phyloP scores from a whole-genome alignment of 2,113 vertebrate species.

The Mohoua ochrocephala region DNA sequence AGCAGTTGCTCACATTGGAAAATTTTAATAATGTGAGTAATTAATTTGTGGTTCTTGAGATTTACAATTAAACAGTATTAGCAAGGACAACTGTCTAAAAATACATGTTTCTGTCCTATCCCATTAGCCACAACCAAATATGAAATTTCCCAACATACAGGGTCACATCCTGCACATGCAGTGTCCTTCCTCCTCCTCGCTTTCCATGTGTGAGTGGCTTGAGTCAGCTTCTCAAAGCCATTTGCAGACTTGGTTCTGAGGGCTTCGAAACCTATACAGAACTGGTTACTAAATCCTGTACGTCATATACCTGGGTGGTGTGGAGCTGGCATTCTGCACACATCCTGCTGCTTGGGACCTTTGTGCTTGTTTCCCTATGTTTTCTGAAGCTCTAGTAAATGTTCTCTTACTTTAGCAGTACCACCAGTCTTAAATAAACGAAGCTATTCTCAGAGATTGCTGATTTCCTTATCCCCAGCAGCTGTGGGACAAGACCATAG shows the following conservation, averaged over 20 bases:
- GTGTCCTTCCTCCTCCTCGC: background rate
- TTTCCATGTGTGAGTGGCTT: background rate
- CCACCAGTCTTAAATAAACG: background rate
- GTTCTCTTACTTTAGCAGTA: background rate
- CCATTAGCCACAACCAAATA: background rate
- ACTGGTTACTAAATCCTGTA: background rate
- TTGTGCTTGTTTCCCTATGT: background rate
- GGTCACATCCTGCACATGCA: background rate
- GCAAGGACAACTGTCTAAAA: slow-evolving; percentile 8
- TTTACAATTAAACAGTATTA: background rate
- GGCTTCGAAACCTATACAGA: background rate
- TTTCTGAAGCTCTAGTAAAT: background rate
- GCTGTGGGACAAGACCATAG: background rate
- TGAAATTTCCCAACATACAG: background rate
- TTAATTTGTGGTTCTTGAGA: background rate
- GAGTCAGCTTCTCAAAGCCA: background rate
- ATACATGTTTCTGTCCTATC: background rate
- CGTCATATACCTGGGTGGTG: background rate
- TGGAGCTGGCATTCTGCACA: background rate
- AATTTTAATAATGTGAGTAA: background rate
- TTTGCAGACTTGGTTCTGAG: background rate
- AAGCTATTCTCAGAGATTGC: background rate
- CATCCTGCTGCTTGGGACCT: background rate
- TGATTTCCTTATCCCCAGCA: background rate
- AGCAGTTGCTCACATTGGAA: background rate